These are phyloP conservation scores for Pipistrellus kuhlii DNA, from an alignment of 2,797 vertebrate species.

Conservation along the genomic window DNA sequence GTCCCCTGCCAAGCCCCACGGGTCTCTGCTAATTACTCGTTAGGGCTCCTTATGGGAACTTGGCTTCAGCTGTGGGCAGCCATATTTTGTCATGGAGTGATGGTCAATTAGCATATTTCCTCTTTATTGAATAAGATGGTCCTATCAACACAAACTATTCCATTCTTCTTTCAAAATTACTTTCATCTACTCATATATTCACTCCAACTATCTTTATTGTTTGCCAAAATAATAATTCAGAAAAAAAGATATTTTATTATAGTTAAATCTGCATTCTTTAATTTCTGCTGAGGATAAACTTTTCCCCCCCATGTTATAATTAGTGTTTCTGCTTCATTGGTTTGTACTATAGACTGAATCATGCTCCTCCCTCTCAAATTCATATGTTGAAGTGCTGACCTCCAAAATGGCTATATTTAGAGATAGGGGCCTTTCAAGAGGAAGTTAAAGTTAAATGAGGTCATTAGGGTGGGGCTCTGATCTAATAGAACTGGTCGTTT, in stretches of 20 bases:
- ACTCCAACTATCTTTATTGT: not conserved
- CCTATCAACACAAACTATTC: constrained; percentile 34
- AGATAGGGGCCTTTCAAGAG: not conserved
- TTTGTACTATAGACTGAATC: not conserved
- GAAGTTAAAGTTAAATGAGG: not conserved
- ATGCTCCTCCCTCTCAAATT: not conserved
- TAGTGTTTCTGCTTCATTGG: not conserved
- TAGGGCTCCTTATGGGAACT: too few species aligned
- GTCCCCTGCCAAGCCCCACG: too few species aligned
- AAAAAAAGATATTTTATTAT: not conserved
- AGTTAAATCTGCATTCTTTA: constrained; percentile 43
- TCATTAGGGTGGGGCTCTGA: not conserved
- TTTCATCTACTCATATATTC: constrained; percentile 17
- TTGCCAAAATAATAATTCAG: not conserved
- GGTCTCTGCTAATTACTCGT: too few species aligned
- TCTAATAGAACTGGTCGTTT: not conserved
- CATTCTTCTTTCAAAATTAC: constrained; percentile 46
- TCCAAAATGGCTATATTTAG: not conserved
- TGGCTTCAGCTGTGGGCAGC: too few species aligned
- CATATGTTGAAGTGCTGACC: not conserved
- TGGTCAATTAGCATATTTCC: too few species aligned
- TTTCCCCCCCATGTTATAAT: not conserved
- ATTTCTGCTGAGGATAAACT: not conserved
- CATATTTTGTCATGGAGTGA: too few species aligned
- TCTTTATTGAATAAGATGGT: not conserved